Conservation (phyloP, 2,113 vertebrate species). For the Drymodes brunneopygia region DNA sequence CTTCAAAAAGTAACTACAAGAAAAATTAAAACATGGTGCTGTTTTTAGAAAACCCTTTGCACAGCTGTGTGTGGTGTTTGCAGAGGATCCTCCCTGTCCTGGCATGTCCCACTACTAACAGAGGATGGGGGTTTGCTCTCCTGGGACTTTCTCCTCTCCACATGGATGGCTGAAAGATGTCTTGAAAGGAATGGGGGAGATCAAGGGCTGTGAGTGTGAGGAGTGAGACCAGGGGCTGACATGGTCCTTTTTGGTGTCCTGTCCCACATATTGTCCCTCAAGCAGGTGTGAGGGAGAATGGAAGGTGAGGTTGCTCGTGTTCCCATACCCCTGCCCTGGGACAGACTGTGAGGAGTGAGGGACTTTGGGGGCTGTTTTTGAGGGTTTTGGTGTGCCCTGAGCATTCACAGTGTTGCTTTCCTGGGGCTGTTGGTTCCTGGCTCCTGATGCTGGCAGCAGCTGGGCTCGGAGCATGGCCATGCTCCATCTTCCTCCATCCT, state of each 20-base stretch:
- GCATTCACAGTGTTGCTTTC: not conserved
- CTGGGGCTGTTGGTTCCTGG: accelerated
- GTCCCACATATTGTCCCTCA: not conserved
- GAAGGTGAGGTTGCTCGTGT: not conserved
- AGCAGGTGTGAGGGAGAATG: not conserved
- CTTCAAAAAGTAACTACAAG: not conserved
- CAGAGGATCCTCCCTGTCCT: not conserved
- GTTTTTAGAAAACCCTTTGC: not conserved
- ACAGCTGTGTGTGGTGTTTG: not conserved
- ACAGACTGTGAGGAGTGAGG: not conserved
- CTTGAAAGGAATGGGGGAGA: not conserved
- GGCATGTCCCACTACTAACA: not conserved
- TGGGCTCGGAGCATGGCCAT: accelerated
- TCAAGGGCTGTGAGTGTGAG: not conserved
- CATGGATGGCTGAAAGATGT: not conserved
- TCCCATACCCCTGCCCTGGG: not conserved
- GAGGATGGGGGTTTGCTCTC: not conserved
- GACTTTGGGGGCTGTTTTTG: not conserved
- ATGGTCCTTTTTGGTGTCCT: not conserved
- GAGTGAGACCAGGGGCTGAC: not conserved
- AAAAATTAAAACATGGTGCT: not conserved
- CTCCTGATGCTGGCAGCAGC: not conserved
- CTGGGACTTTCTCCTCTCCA: not conserved
- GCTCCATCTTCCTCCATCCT: not conserved
- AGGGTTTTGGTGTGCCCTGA: not conserved